A percentile compares a stretch with the other conserved stretches of the same genome.
Conservation (phyloP, 1,140 invertebrate species). For the Caenorhabditis brenneri region DNA sequence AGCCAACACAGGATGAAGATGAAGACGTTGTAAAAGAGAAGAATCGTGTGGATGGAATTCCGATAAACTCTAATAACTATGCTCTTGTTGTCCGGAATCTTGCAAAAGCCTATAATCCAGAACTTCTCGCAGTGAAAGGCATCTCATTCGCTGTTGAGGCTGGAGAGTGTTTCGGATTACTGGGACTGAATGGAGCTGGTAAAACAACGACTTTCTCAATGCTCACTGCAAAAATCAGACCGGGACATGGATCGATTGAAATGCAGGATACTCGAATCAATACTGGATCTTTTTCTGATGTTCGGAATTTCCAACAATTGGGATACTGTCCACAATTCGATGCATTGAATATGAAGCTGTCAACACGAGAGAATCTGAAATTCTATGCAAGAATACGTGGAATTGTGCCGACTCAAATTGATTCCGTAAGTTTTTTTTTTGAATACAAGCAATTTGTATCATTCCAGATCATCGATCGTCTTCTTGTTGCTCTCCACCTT, state of each 20-base stretch:
- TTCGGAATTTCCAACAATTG: constrained; percentile 60
- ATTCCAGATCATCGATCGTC: constrained; percentile 71
- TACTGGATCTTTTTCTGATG: background rate
- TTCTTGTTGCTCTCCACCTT: constrained; percentile 72
- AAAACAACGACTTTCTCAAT: constrained; percentile 84
- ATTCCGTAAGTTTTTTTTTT: background rate
- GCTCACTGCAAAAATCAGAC: constrained; percentile 26
- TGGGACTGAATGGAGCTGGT: constrained; percentile 78
- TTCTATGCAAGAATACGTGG: constrained; percentile 74
- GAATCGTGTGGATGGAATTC: constrained; percentile 38
- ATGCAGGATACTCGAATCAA: constrained; percentile 15
- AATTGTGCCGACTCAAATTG: constrained; percentile 74
- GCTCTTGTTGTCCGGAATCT: constrained; percentile 62
- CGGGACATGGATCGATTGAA: constrained; percentile 32
- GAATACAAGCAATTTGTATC: background rate
- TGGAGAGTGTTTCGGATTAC: constrained; percentile 54
- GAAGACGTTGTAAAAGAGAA: constrained; percentile 58
- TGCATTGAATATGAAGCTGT: constrained; percentile 80
- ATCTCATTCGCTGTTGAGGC: constrained; percentile 78
- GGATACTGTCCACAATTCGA: constrained; percentile 85
- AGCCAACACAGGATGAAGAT: constrained; percentile 58
- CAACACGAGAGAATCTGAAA: constrained; percentile 74
- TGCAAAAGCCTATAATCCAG: constrained; percentile 55
- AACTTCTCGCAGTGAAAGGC: constrained; percentile 76
- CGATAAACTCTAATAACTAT: constrained; percentile 52